Evolutionary conservation across 1,140 invertebrate species (phyloP), one percentile per base, ranked within the genome.

Genomic region (Tetragonula clypearis): DNA sequence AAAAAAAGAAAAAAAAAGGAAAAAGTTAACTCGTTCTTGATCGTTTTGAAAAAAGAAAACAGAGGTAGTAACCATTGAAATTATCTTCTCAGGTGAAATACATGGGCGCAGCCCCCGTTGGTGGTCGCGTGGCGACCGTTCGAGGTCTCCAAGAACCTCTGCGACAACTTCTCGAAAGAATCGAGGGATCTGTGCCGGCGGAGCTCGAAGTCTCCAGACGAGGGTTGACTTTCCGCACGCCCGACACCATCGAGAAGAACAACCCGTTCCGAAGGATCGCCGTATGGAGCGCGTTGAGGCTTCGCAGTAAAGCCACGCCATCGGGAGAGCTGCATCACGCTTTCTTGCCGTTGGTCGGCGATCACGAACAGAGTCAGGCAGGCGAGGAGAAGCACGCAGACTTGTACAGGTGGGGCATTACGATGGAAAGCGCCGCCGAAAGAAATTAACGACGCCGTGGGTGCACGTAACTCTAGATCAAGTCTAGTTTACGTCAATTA

Each of bases 241-340:
- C 88, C 15, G 94, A 94, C 21, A 71, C 83, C 0, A 88, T 82
- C 49, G 94, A 95, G 80, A 95, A 94, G 79, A 95, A 89, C 53
- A 95, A 95, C 85, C 97, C 98, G 4, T 98, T 98, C 92, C 97
- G 97, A 19, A 97, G 97, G 26, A 98, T 98, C 93, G 98, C 98
- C 0, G 98, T 98, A 1, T 98, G 98, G 98, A 98, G 98, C 30
- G 94, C 94, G 3, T 69, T 95, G 12, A 90, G 92, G 71, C 87
- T 95, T 0, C 90, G 93, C 21, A 87, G 88, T 17, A 93, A 91
- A 77, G 86, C 81, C 23, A 90, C 68, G 23, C n/a, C 87, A 30
- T 87, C 90, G 3, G 90, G 92, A 26, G 93, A 94, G 6, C 86
- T 93, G 74, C 94, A 95, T 82, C 97, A 96, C 92, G 98, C 98